Base-by-base conservation (phyloP, 2,888 invertebrate species). In the Onthophagus sagittarius region DNA sequence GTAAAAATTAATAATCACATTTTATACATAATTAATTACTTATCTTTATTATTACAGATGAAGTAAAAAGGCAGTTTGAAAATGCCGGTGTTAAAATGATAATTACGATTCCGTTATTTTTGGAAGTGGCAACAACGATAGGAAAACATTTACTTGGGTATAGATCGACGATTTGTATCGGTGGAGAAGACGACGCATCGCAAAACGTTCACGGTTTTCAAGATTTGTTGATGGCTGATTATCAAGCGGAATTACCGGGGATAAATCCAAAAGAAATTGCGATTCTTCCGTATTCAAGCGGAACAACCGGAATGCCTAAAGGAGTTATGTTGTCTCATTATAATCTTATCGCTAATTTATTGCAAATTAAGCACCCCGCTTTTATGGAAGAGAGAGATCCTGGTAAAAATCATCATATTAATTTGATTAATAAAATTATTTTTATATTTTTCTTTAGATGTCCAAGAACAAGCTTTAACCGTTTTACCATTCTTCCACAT, bases 271-370 rank as follows among this genome's bases (percentile, higher is more conserved):
- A 88, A 7, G 87, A 88, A 70, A 85, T 89, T 0, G 89, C 89
- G 63, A 82, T 90, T 63, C 86, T 90, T 64, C 90, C 90, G 0
- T 90, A 90, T 83, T 90, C 90, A 0, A 90, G 90, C 78, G 95
- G 95, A 0, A 95, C 95, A 0, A 95, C 94, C 0, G 95, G 95
- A 0, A 87, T 93, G 80, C 94, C 94, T 0, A 94, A 94, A 85
- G 94, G 94, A 1, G 94, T 94, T 0, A 90, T 91, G 89, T 84
- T 94, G 65, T 90, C 92, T 0, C 93, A 94, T 80, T 86, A 86
- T 77, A 93, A 93, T 81, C 86, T 93, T 13, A 89, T 85, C 5
- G 78, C 84, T 3, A 86, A 86, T 80, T 80, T 86, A 73, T 80
- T 80, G 0, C 86, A 86, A 79, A 82, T 80, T 2, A 81, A 82